Evolutionary conservation across 2,797 vertebrate species (phyloP), one percentile per base, ranked within the genome.

Genomic region (Hippopotamyrus pictus): DNA sequence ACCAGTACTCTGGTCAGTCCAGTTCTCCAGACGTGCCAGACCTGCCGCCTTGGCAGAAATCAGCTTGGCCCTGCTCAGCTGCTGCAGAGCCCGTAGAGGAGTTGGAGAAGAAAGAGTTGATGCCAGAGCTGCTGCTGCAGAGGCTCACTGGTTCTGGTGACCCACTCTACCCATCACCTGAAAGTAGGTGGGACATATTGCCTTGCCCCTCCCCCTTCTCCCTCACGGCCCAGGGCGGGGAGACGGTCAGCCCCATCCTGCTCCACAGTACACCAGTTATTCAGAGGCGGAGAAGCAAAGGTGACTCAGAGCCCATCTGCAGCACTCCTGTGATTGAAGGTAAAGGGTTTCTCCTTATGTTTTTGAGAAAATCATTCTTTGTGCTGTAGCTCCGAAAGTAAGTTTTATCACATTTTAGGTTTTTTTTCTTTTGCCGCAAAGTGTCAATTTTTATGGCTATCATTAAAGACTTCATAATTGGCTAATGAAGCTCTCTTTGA

Each of bases 11-110:
- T 1, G 1, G 94, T 91, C 94, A 62, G 92, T 95, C 92, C 73
- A 94, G 92, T 90, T 97, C 96, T 90, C 96, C 97, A 83, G 96
- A 96, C 89, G 97, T 97, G 84, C 96, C 96, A 37, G 93, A 94
- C 59, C 93, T 99, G 92, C 96, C 97, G 11, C 94, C 97, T 44
- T 99, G 97, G 98, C 97, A 98, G 91, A 93, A 96, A 79, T 92
- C 94, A 85, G 87, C 89, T 88, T 96, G 95, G 86, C 92, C 92
- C 86, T 95, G 96, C 92, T 93, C 94, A 89, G 95, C 90, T 88
- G 91, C 92, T 1, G 89, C 92, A 86, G 92, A 91, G 89, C 89
- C 89, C 87, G 91, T 92, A 69, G 90, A 94, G 3, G 92, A 90
- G 69, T 41, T 41, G 44, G 92, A 93, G 41, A 92, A 89, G 91